Percentiles rank a stretch among this genome's conserved stretches.
phyloP scores from a whole-genome alignment of 2,797 vertebrate genomes.

The Sphenopsis melanotis region DNA sequence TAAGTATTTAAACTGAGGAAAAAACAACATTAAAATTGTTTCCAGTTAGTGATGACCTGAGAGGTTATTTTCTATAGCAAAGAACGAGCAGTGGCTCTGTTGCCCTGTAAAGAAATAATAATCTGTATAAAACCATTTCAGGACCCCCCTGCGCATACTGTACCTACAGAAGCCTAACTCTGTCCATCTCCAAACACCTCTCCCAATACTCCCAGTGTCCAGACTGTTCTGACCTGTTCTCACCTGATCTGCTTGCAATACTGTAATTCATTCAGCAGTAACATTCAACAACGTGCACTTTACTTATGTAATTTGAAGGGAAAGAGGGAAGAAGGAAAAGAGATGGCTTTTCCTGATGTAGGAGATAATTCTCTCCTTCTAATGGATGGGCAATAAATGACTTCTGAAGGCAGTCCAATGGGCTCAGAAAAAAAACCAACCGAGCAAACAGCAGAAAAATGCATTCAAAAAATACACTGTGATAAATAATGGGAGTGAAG shows the following conservation, averaged over 20 bases:
- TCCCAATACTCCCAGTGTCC: background rate
- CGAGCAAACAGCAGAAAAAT: background rate
- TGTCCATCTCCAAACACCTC: background rate
- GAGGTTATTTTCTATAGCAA: background rate
- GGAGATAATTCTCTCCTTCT: background rate
- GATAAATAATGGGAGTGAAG: background rate
- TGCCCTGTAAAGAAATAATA: background rate
- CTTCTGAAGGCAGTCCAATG: conserved; percentile 10
- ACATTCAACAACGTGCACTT: conserved; percentile 9
- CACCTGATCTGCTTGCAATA: background rate
- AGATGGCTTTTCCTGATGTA: background rate
- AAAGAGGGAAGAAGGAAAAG: background rate
- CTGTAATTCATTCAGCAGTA: background rate
- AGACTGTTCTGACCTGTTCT: background rate
- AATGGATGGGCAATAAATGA: conserved; percentile 12
- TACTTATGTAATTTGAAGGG: conserved; percentile 37
- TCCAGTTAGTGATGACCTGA: background rate
- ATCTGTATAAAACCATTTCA: conserved; percentile 12
- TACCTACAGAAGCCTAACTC: background rate
- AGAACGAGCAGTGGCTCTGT: background rate
- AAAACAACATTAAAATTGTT: background rate
- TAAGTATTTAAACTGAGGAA: background rate
- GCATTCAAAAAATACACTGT: background rate
- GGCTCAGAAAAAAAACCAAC: background rate
- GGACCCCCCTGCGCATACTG: background rate